phyloP scores from a whole-genome alignment of 2,888 invertebrate species.

The Pheosia tremula region DNA sequence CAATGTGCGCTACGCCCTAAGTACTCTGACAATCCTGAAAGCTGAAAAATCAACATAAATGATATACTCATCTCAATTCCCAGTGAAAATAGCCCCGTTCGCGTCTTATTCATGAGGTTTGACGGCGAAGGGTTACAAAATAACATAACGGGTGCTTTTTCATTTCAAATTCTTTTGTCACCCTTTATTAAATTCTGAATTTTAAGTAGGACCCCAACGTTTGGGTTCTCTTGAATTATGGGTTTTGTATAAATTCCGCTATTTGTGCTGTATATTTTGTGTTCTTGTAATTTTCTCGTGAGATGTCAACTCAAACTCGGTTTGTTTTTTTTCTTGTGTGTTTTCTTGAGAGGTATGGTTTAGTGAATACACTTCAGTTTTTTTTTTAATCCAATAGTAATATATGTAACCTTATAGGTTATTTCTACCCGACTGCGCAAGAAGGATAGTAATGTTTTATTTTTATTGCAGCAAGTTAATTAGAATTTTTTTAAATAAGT shows the following conservation, averaged over 20 bases:
- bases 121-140: conserved; percentile 43
- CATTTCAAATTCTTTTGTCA: conserved; percentile 43
- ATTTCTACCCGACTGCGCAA: too few relatives aligned
- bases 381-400: too few relatives aligned
- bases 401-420: too few relatives aligned
- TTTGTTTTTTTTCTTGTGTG: too few relatives aligned
- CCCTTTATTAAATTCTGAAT: conserved; percentile 40
- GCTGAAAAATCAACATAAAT: conserved; percentile 44
- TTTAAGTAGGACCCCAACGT: conserved; percentile 31
- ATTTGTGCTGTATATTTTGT: neutral
- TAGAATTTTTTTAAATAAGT: too few relatives aligned
- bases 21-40: conserved; percentile 18
- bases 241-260: neutral
- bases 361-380: too few relatives aligned
- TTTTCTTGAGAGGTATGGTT: too few relatives aligned
- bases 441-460: too few relatives aligned
- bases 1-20: neutral
- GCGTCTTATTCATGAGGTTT: conserved; percentile 52
- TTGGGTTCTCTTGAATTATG: neutral
- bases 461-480: too few relatives aligned
- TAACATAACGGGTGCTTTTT: conserved; percentile 44
- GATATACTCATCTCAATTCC: conserved; percentile 43
- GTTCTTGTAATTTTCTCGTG: neutral
- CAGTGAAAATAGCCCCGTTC: conserved; percentile 40
- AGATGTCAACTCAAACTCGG: too few relatives aligned